Conservation (phyloP, 2,797 vertebrate species). For the Pipistrellus nathusii region DNA sequence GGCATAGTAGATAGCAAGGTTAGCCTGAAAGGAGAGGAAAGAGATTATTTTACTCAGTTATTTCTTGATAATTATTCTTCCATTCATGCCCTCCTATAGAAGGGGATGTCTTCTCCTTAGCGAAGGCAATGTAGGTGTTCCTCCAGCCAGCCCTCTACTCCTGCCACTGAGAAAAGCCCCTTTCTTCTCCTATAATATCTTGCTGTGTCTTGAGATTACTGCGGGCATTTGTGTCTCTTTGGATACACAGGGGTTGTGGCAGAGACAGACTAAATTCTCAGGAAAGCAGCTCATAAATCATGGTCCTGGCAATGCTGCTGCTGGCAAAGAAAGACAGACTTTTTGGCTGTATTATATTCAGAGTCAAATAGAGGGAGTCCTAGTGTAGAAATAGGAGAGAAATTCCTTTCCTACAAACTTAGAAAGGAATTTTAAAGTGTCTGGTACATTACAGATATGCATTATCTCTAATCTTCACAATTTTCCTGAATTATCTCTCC, state of each 20-base stretch:
- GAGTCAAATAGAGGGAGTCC: neutral
- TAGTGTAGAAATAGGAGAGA: neutral
- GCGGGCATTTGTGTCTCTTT: neutral
- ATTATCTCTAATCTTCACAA: neutral
- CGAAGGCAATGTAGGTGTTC: neutral
- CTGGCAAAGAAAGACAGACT: neutral
- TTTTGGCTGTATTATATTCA: neutral
- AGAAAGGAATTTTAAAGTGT: constrained; percentile 38
- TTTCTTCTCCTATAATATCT: neutral
- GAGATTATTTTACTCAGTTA: neutral
- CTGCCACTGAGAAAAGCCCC: neutral
- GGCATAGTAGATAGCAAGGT: neutral
- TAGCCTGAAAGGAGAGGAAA: neutral
- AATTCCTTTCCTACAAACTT: neutral
- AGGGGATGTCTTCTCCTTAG: neutral
- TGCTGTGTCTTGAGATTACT: neutral
- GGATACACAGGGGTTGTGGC: neutral
- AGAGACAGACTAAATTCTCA: neutral
- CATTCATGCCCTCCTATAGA: neutral
- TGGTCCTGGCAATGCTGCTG: neutral
- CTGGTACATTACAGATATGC: neutral
- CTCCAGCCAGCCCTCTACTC: neutral
- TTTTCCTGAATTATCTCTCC: neutral
- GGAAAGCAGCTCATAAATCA: constrained; percentile 31
- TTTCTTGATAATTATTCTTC: neutral